These are phyloP conservation scores for Trachemys scripta DNA, from an alignment of 2,113 vertebrate genomes.

Conservation along the genomic window DNA sequence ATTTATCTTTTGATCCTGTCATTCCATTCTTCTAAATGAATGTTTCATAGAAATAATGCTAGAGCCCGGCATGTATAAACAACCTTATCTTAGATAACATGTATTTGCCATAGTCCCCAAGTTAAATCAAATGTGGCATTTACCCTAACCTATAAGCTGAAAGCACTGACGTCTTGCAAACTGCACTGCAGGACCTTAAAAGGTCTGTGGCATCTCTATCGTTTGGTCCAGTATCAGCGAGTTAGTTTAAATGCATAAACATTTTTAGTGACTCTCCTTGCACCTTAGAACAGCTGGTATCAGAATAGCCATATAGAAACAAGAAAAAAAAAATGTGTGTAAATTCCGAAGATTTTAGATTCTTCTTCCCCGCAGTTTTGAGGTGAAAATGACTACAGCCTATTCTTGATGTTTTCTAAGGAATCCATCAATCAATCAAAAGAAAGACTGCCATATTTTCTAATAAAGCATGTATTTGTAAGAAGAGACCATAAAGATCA, in stretches of 20 bases:
- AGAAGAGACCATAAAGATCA: neutral
- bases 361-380: neutral
- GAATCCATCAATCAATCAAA: neutral
- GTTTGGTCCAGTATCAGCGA: neutral
- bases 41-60: neutral
- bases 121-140: neutral
- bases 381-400: neutral
- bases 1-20: slow-evolving; percentile 12
- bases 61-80: neutral
- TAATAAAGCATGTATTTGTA: neutral
- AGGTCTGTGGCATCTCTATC: neutral
- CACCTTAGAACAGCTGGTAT: neutral
- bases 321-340: neutral
- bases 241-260: neutral
- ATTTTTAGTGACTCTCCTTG: neutral
- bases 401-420: neutral
- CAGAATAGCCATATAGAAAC: neutral
- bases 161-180: neutral
- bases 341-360: neutral
- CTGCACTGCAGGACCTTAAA: neutral
- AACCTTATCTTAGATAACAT: neutral
- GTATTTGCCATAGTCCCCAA: neutral
- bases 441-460: neutral
- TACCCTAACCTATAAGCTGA: neutral
- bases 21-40: neutral